Percentiles rank a stretch among this genome's conserved stretches.
Conservation (phyloP, 2,113 vertebrate genomes). For the Psilopogon haemacephalus region DNA sequence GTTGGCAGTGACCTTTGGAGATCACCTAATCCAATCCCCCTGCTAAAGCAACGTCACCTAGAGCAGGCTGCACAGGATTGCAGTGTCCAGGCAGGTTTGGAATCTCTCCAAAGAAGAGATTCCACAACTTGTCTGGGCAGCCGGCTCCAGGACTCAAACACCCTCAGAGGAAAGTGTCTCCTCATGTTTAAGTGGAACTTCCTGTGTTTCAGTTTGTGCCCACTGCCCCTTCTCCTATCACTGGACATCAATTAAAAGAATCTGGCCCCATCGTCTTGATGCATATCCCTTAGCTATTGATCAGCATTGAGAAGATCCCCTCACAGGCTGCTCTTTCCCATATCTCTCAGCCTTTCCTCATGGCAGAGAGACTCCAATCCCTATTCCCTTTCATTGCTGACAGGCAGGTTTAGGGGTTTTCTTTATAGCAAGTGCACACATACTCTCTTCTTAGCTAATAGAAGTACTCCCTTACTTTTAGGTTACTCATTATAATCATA, state of each 20-base stretch:
- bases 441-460: neutral
- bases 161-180: neutral
- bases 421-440: neutral
- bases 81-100: too few relatives aligned
- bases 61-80: neutral
- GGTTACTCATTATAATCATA: neutral
- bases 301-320: neutral
- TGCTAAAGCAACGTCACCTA: neutral
- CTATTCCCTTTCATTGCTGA: fast-evolving
- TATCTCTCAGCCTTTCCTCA: neutral
- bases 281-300: neutral
- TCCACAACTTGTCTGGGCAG: neutral
- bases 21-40: neutral
- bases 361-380: neutral
- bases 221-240: neutral
- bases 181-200: neutral
- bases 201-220: neutral
- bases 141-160: neutral
- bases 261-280: neutral
- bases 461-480: neutral
- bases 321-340: neutral
- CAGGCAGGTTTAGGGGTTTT: neutral
- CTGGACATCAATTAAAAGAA: neutral
- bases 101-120: neutral
- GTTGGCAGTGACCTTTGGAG: neutral